Percentiles rank a stretch among this genome's conserved stretches.
Conservation (phyloP, 2,888 invertebrate genomes). For the Sabatieria punctata region DNA sequence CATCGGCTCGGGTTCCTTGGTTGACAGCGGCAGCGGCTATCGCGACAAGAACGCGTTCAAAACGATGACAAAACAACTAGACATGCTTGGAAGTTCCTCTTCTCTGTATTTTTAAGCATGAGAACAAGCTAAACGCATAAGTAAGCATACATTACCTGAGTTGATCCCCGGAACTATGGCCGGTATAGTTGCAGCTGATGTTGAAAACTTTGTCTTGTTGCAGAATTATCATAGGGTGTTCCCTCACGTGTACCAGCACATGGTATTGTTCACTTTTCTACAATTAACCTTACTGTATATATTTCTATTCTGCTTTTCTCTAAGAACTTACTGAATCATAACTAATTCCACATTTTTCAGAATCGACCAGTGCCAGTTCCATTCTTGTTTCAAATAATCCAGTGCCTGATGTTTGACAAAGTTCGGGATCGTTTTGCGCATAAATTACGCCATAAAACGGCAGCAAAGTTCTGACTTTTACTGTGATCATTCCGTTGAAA, state of each 20-base stretch:
- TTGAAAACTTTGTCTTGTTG: slow-evolving; percentile 7
- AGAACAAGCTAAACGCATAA: too few species aligned
- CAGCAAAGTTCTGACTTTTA: neutral
- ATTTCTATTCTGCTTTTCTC: too few species aligned
- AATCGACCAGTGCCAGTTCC: slow-evolving; percentile 1
- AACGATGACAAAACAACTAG: too few species aligned
- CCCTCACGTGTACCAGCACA: slow-evolving; percentile 3
- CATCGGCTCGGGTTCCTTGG: too few species aligned
- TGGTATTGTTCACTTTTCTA: slow-evolving; percentile 5
- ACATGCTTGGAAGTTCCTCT: too few species aligned
- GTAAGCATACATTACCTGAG: too few species aligned
- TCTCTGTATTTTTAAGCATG: too few species aligned
- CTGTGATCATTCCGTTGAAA: neutral
- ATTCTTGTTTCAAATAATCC: neutral
- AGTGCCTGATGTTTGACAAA: neutral
- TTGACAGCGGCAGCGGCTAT: too few species aligned
- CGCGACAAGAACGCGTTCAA: too few species aligned
- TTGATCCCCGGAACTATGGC: too few species aligned
- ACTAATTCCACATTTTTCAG: neutral
- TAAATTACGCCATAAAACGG: slow-evolving; percentile 6
- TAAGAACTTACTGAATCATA: slow-evolving; percentile 3
- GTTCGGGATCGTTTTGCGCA: neutral
- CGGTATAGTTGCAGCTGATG: slow-evolving; percentile 7
- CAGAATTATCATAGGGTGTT: slow-evolving; percentile 7
- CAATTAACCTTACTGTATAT: neutral